These are phyloP conservation scores for Acanthiza pusilla DNA, from an alignment of 2,797 vertebrate species.

Conservation along the genomic window DNA sequence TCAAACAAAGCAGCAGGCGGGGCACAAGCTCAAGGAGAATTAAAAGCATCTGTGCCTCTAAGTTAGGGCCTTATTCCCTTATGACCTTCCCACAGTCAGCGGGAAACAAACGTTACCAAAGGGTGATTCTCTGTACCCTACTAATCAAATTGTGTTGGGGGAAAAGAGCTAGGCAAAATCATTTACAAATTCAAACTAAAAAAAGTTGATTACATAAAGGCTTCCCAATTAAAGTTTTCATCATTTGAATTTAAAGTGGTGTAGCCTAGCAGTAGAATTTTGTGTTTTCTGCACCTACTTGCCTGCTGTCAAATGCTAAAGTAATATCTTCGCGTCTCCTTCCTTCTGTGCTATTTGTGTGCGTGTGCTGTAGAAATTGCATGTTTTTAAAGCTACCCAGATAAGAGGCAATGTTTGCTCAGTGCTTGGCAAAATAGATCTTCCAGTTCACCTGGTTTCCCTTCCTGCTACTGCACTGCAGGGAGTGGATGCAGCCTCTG, in stretches of 20 bases:
- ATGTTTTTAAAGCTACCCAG: background rate
- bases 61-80: background rate
- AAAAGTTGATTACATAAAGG: background rate
- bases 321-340: background rate
- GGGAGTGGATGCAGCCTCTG: background rate
- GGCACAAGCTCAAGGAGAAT: background rate
- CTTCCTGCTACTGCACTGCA: background rate
- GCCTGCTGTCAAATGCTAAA: background rate
- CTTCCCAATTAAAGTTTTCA: background rate
- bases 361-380: background rate
- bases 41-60: background rate
- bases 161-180: background rate
- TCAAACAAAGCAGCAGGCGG: background rate
- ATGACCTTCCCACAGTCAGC: background rate
- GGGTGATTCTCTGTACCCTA: background rate
- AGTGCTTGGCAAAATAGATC: background rate
- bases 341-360: background rate
- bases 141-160: background rate
- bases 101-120: background rate
- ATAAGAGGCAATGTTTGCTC: background rate
- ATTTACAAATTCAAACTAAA: background rate
- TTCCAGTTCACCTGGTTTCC: conserved; percentile 12
- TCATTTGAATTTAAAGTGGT: background rate
- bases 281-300: background rate
- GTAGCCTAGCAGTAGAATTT: background rate